A percentile compares a stretch with the other conserved stretches of the same genome.
Evolutionary conservation across 2,113 vertebrate species (phyloP).

Genomic region (Empidonax traillii): DNA sequence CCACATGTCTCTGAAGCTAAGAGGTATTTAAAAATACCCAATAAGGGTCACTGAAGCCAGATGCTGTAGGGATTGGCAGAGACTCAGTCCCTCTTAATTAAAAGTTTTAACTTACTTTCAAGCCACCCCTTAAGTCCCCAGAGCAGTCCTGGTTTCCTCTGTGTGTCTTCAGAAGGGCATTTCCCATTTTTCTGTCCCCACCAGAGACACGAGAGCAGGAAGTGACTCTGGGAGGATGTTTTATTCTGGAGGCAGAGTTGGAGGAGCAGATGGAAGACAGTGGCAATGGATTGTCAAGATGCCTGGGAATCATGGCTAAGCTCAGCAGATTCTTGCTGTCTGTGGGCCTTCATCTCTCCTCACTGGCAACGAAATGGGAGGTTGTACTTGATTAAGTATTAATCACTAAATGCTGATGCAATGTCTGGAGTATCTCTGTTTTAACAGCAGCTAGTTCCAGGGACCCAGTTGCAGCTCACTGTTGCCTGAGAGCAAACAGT

Average conservation of each 20-base stretch:
- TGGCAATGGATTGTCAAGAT: background rate
- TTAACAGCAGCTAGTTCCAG: background rate
- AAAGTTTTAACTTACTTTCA: background rate
- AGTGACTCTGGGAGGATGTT: accelerated
- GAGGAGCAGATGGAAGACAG: background rate
- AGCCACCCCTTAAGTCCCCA: accelerated
- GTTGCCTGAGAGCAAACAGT: background rate
- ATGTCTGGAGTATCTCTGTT: background rate
- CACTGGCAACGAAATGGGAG: background rate
- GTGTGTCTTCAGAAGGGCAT: background rate
- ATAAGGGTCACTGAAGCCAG: background rate
- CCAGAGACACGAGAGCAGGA: background rate
- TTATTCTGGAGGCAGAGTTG: background rate
- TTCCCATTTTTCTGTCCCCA: background rate
- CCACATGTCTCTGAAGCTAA: background rate
- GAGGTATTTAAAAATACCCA: background rate
- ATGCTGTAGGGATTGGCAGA: background rate
- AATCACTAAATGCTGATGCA: background rate
- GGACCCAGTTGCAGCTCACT: background rate
- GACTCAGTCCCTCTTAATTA: background rate
- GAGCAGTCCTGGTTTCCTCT: background rate
- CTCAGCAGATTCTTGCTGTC: background rate
- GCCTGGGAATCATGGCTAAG: background rate
- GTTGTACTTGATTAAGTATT: background rate
- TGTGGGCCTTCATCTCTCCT: background rate